These are phyloP conservation scores for Panagrolaimus sp. DNA, from an alignment of 1,140 invertebrate species.

Conservation along the genomic window DNA sequence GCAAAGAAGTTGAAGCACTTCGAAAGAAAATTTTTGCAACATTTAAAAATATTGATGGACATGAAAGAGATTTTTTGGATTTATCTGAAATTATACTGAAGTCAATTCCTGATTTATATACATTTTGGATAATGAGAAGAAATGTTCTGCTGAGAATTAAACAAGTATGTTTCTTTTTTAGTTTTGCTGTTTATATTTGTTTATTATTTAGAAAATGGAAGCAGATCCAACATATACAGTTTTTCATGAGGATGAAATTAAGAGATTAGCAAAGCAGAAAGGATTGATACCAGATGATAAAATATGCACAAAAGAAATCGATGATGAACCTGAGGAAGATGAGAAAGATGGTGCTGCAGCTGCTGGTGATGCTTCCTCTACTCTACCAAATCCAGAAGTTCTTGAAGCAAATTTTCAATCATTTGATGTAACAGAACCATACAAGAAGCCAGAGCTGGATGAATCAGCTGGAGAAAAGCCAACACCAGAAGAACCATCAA, in stretches of 20 bases:
- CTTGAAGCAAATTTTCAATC: conserved; percentile 21
- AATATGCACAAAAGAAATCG: not conserved
- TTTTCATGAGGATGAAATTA: not conserved
- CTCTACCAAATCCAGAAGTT: too few species aligned
- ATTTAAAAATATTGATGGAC: not conserved
- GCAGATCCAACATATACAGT: not conserved
- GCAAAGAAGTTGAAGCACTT: not conserved
- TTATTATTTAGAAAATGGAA: conserved; percentile 11
- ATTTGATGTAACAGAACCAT: too few species aligned
- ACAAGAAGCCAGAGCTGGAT: too few species aligned
- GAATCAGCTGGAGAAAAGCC: too few species aligned
- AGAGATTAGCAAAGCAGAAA: not conserved
- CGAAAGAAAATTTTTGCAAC: not conserved
- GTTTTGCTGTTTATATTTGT: too few species aligned
- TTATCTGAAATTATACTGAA: conserved; percentile 27
- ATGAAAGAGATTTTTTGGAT: conserved; percentile 26
- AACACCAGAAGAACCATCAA: too few species aligned
- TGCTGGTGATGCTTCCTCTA: not conserved
- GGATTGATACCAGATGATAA: not conserved
- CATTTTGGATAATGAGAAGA: conserved; percentile 45
- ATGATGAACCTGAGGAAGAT: not conserved
- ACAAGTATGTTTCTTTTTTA: conserved; percentile 13
- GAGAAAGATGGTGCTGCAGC: not conserved
- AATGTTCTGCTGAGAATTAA: conserved; percentile 18
- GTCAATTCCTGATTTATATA: conserved; percentile 46